Conservation (phyloP, 2,113 vertebrate species). For the Copsychus sechellarum region DNA sequence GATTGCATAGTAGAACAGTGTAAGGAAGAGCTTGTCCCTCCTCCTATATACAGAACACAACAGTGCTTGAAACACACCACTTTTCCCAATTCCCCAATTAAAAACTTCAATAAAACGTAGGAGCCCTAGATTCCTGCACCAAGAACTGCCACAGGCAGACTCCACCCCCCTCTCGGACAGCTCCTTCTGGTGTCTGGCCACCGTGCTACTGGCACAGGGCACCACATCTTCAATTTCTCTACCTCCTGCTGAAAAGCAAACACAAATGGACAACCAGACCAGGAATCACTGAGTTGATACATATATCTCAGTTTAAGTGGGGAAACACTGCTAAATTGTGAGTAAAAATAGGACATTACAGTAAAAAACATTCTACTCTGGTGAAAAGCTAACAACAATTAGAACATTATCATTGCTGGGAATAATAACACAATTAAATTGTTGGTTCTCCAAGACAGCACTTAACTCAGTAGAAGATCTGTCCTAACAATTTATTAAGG, state of each 20-base stretch:
- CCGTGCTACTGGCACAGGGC: neutral
- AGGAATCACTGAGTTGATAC: neutral
- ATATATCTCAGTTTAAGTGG: neutral
- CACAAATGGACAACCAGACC: neutral
- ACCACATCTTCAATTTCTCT: neutral
- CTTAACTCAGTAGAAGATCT: neutral
- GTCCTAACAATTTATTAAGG: neutral
- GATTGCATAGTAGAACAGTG: rapidly evolving
- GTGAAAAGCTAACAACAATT: neutral
- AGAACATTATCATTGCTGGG: neutral
- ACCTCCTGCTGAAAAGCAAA: neutral
- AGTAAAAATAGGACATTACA: neutral
- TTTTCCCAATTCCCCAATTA: neutral
- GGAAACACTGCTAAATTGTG: neutral
- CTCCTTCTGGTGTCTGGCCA: neutral
- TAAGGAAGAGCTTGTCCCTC: neutral
- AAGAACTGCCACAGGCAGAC: rapidly evolving
- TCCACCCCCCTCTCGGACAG: neutral
- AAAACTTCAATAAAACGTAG: neutral
- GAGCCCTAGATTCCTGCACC: neutral
- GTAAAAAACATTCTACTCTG: neutral
- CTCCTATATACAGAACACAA: neutral
- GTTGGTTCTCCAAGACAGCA: neutral
- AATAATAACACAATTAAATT: neutral
- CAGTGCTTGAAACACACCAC: neutral